A percentile compares a stretch with the other conserved stretches of the same genome.
Conservation (phyloP, 2,888 invertebrate species). For the Rhagophthalmus giganteus region DNA sequence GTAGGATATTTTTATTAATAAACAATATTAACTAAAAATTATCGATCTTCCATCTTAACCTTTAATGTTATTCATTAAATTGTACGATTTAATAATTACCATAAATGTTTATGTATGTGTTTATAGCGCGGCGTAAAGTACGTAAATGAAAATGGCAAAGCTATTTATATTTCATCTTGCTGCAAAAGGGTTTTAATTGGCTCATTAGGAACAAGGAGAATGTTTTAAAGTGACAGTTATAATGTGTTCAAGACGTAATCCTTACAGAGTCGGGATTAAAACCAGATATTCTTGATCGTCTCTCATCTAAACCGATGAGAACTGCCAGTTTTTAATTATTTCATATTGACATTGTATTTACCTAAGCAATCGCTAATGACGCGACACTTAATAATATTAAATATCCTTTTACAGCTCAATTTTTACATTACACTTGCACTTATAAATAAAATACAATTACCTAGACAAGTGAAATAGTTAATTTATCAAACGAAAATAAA, state of each 20-base stretch:
- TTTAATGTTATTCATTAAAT: slow-evolving; percentile 6
- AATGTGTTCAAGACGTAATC: slow-evolving; percentile 25
- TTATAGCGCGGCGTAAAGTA: slow-evolving; percentile 28
- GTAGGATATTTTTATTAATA: too few relatives aligned
- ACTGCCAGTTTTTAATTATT: slow-evolving; percentile 22
- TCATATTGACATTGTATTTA: slow-evolving; percentile 15
- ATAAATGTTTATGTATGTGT: slow-evolving; percentile 30
- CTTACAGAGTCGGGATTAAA: slow-evolving; percentile 19
- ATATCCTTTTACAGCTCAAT: too few relatives aligned
- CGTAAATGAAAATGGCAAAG: slow-evolving; percentile 28
- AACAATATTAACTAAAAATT: too few relatives aligned
- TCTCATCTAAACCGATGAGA: slow-evolving; percentile 18
- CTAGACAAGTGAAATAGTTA: too few relatives aligned
- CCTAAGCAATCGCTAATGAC: not conserved
- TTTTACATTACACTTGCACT: too few relatives aligned
- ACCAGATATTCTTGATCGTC: slow-evolving; percentile 25
- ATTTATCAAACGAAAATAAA: too few relatives aligned
- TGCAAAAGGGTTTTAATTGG: slow-evolving; percentile 32
- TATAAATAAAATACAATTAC: too few relatives aligned
- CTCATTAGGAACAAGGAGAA: slow-evolving; percentile 32
- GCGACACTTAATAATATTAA: not conserved
- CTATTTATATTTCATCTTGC: slow-evolving; percentile 25
- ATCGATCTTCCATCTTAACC: not conserved
- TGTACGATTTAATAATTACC: slow-evolving; percentile 19
- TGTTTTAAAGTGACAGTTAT: slow-evolving; percentile 30